Conservation (phyloP, 2,113 vertebrate species). For the Cyprinus carpio region DNA sequence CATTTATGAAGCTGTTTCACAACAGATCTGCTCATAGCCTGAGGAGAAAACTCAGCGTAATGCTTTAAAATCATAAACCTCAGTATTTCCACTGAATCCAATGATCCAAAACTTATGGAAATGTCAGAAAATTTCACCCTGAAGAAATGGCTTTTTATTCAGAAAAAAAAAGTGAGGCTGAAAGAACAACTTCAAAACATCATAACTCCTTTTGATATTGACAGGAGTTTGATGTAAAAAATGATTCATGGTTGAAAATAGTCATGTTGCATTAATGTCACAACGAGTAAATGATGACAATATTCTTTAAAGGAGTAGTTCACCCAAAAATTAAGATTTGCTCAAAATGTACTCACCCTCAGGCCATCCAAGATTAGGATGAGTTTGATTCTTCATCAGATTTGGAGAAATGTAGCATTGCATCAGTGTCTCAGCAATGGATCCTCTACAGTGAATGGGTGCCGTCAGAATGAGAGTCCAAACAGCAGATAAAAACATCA, state of each 20-base stretch:
- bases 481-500: neutral
- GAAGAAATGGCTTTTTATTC: neutral
- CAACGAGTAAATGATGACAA: neutral
- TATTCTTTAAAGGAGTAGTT: neutral
- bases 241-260: neutral
- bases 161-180: neutral
- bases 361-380: neutral
- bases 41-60: slow-evolving; percentile 1
- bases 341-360: too few species aligned
- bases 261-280: neutral
- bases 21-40: slow-evolving; percentile 7
- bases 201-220: neutral
- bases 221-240: neutral
- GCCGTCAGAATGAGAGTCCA: neutral
- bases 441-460: neutral
- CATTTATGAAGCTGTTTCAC: neutral
- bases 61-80: neutral
- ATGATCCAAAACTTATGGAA: slow-evolving; percentile 27
- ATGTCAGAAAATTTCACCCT: neutral
- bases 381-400: neutral
- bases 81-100: slow-evolving; percentile 18
- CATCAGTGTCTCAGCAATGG: neutral
- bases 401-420: neutral
- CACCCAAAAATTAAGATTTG: neutral
- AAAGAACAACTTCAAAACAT: slow-evolving; percentile 10